phyloP scores from a whole-genome alignment of 2,888 invertebrate genomes.

The Philereme vetulata region DNA sequence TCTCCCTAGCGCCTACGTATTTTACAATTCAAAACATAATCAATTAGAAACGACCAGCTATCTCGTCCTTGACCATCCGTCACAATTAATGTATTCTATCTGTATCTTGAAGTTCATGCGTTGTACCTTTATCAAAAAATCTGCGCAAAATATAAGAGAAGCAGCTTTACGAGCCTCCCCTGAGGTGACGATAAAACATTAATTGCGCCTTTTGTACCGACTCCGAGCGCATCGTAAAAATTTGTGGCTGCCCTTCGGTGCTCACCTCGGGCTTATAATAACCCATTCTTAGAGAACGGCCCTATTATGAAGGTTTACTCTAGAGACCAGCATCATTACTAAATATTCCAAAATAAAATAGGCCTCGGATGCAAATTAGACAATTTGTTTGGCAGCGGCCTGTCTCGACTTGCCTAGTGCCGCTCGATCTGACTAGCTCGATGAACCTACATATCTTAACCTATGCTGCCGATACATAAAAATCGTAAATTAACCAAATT shows the following conservation, averaged over 20 bases:
- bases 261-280: conserved; percentile 34
- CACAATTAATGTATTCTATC: not conserved
- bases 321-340: not conserved
- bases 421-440: too few species aligned
- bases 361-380: not conserved
- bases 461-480: too few species aligned
- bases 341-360: conserved; percentile 15
- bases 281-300: conserved; percentile 26
- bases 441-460: too few species aligned
- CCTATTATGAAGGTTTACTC: conserved; percentile 20
- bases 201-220: conserved; percentile 48
- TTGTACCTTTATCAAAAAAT: conserved; percentile 31
- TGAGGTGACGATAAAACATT: conserved; percentile 48
- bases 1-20: not conserved
- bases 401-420: too few species aligned
- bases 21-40: not conserved
- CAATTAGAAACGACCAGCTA: too few species aligned
- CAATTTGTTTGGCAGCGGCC: too few species aligned
- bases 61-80: not conserved
- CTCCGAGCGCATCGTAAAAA: conserved; percentile 44
- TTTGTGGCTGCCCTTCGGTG: conserved; percentile 42
- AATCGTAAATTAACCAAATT: too few species aligned
- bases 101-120: conserved; percentile 1
- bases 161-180: conserved; percentile 41
- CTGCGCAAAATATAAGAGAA: conserved; percentile 35